Conservation (phyloP, 2,797 vertebrate genomes). For the Anolis apletophallus region DNA sequence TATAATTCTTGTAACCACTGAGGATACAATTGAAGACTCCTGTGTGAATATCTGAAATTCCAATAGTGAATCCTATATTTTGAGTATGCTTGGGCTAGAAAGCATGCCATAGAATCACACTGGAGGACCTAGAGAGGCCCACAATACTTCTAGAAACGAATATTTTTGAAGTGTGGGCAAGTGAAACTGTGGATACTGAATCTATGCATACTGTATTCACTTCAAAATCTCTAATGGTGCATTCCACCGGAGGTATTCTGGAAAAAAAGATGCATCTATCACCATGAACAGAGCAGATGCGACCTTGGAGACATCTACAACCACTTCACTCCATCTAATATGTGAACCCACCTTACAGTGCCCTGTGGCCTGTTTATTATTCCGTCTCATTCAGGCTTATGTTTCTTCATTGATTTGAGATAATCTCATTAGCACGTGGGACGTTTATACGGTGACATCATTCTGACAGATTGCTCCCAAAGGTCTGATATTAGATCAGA, state of each 20-base stretch:
- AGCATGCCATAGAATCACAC: no score
- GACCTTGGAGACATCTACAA: neutral
- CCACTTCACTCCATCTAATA: neutral
- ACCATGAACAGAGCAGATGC: no score
- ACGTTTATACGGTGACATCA: conserved; percentile 67
- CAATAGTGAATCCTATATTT: no score
- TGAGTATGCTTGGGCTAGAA: no score
- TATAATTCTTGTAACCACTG: no score
- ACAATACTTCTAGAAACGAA: no score
- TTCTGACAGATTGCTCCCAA: conserved; percentile 67
- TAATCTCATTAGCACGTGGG: conserved; percentile 69
- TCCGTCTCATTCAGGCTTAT: conserved; percentile 37
- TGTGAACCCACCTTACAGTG: neutral
- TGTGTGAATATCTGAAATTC: no score
- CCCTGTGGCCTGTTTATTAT: conserved; percentile 29
- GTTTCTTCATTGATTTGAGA: conserved; percentile 51
- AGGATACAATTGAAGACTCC: no score
- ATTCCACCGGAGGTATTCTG: neutral
- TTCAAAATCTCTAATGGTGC: neutral
- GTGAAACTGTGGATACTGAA: no score
- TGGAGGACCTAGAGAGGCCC: no score
- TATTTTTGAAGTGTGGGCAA: no score
- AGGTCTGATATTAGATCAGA: conserved; percentile 59
- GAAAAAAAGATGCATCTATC: neutral
- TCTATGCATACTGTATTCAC: neutral